These are phyloP conservation scores for Micropoecilia bifurca DNA, from an alignment of 2,797 vertebrate species.

Conservation along the genomic window DNA sequence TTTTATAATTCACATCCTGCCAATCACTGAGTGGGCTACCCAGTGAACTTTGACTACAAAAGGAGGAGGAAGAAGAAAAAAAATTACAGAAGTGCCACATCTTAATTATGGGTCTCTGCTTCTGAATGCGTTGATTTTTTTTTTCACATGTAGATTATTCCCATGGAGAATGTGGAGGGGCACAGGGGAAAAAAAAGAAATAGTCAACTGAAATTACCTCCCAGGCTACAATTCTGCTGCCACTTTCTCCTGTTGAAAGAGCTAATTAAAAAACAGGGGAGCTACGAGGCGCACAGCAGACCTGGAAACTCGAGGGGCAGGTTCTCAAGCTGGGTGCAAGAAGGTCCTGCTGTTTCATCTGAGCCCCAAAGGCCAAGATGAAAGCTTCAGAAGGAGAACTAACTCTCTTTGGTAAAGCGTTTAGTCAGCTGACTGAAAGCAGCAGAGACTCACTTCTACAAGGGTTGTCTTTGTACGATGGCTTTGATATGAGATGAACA, in stretches of 20 bases:
- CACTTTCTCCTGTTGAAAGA: constrained; percentile 63
- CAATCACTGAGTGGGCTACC: constrained; percentile 61
- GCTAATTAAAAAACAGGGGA: constrained; percentile 75
- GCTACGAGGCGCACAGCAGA: constrained; percentile 20
- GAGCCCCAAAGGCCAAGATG: constrained; percentile 33
- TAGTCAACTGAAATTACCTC: constrained; percentile 61
- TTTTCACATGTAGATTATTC: constrained; percentile 45
- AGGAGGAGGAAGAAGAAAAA: constrained; percentile 19
- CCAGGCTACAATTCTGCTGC: constrained; percentile 76
- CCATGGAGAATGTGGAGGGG: constrained; percentile 49
- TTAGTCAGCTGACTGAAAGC: constrained; percentile 5
- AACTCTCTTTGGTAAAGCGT: constrained; percentile 39
- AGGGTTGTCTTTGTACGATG: neutral
- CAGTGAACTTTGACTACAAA: constrained; percentile 49
- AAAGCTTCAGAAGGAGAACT: constrained; percentile 43
- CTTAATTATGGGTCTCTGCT: constrained; percentile 77
- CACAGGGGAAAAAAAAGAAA: constrained; percentile 49
- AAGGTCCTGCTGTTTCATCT: constrained; percentile 58
- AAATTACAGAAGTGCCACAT: constrained; percentile 59
- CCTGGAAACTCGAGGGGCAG: constrained; percentile 39
- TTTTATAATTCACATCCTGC: constrained; percentile 65
- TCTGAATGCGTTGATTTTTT: constrained; percentile 61
- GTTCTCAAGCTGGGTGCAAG: constrained; percentile 34
- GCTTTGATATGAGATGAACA: neutral
- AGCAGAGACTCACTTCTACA: neutral